Evolutionary conservation across 2,797 vertebrate genomes (phyloP).

Genomic region (Galagoides demidoff): DNA sequence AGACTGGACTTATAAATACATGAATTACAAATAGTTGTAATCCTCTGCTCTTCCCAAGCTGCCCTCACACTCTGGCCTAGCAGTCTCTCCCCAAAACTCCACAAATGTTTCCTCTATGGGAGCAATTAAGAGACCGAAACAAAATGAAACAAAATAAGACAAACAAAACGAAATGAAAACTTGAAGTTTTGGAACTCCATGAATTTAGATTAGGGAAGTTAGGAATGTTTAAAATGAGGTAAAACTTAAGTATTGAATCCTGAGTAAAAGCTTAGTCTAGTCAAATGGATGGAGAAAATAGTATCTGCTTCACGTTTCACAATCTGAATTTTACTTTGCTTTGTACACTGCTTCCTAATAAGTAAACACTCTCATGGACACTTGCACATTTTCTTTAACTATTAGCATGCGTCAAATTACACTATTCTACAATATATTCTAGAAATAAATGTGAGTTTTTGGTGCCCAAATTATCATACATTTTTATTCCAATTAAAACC

Average conservation of each 20-base stretch:
- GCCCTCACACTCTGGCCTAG: not conserved
- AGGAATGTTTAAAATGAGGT: slow-evolving; percentile 16
- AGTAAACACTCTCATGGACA: not conserved
- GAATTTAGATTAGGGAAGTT: not conserved
- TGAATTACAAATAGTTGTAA: not conserved
- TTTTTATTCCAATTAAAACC: not conserved
- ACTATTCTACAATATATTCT: not conserved
- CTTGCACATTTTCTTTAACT: not conserved
- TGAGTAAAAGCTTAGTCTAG: not conserved
- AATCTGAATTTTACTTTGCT: not conserved
- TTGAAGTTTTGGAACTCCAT: slow-evolving; percentile 23
- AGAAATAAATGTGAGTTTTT: not conserved
- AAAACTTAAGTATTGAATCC: not conserved
- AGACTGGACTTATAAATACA: not conserved
- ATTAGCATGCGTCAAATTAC: not conserved
- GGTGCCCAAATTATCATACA: not conserved
- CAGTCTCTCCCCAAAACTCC: not conserved
- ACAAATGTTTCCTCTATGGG: not conserved
- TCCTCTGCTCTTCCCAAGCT: not conserved
- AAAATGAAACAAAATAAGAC: not conserved
- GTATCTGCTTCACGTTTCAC: not conserved
- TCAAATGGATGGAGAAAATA: not conserved
- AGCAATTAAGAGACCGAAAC: slow-evolving; percentile 49
- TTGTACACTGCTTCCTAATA: not conserved
- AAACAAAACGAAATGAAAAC: slow-evolving; percentile 22